A percentile compares a stretch with the other conserved stretches of the same genome.
These are phyloP conservation scores for Hypotaenidia philippensis DNA, from an alignment of 2,797 vertebrate genomes.

Conservation along the genomic window DNA sequence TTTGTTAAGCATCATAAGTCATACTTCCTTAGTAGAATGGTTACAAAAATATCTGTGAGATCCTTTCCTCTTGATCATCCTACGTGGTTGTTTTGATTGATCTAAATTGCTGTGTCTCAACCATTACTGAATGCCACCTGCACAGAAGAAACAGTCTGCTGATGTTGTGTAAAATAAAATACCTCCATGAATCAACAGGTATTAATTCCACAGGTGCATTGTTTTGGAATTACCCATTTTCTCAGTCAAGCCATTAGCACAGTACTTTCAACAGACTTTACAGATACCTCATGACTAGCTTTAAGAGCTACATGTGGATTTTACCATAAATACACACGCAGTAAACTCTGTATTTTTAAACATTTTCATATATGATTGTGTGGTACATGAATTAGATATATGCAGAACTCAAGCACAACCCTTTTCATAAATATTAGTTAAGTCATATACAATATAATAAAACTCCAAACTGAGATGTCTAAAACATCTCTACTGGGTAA, in stretches of 20 bases:
- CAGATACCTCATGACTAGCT: background rate
- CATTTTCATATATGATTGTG: background rate
- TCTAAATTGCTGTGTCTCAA: background rate
- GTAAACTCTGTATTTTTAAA: background rate
- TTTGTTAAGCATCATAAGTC: background rate
- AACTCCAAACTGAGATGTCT: background rate
- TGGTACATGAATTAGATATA: background rate
- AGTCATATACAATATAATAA: background rate
- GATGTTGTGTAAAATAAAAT: background rate
- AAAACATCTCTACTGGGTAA: background rate
- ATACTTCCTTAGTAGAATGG: background rate
- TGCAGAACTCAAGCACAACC: background rate
- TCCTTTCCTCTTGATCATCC: background rate
- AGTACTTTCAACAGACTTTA: background rate
- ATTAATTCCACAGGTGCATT: background rate
- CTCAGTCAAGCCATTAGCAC: background rate
- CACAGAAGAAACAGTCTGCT: background rate
- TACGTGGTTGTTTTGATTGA: background rate
- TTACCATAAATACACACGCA: accelerated
- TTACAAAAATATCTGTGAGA: background rate
- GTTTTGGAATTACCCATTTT: background rate
- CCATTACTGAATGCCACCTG: background rate
- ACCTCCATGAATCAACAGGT: background rate
- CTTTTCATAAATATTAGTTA: background rate
- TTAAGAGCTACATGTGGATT: background rate